Evolutionary conservation across 2,113 vertebrate genomes (phyloP).

Genomic region (Lepidothrix coronata): DNA sequence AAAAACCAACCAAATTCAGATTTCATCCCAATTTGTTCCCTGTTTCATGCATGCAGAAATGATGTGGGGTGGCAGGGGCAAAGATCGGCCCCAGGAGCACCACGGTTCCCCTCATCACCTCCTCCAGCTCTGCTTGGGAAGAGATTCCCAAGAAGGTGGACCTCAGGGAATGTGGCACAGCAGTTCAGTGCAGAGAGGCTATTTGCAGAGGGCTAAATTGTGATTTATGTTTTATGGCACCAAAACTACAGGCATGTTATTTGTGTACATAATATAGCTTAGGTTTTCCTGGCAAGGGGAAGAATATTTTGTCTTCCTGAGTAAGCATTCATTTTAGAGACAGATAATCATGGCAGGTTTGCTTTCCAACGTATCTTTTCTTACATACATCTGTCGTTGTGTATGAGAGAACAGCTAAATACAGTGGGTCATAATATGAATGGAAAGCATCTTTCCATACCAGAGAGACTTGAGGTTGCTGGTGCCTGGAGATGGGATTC

Average conservation of each 20-base stretch:
- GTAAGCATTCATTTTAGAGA: not conserved
- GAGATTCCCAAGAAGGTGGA: not conserved
- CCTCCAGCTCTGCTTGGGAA: not conserved
- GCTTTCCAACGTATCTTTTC: not conserved
- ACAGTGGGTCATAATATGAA: not conserved
- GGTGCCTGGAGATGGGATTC: not conserved
- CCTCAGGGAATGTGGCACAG: not conserved
- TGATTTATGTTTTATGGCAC: constrained; percentile 59
- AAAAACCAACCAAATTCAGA: not conserved
- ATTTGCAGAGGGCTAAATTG: not conserved
- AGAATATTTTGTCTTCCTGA: constrained; percentile 11
- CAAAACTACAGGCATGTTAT: constrained; percentile 10
- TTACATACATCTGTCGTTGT: not conserved
- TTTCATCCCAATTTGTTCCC: not conserved
- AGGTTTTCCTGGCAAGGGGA: not conserved
- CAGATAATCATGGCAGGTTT: constrained; percentile 13
- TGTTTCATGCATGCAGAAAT: not conserved
- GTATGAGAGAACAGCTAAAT: not conserved
- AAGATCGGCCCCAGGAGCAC: not conserved
- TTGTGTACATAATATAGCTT: not conserved
- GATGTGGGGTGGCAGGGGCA: constrained; percentile 12
- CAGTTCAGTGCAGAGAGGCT: not conserved
- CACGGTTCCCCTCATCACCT: fast-evolving
- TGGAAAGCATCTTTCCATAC: not conserved
- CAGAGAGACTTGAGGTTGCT: not conserved